These are phyloP conservation scores for Crotalus viridis DNA, from an alignment of 2,113 vertebrate species.

Conservation along the genomic window DNA sequence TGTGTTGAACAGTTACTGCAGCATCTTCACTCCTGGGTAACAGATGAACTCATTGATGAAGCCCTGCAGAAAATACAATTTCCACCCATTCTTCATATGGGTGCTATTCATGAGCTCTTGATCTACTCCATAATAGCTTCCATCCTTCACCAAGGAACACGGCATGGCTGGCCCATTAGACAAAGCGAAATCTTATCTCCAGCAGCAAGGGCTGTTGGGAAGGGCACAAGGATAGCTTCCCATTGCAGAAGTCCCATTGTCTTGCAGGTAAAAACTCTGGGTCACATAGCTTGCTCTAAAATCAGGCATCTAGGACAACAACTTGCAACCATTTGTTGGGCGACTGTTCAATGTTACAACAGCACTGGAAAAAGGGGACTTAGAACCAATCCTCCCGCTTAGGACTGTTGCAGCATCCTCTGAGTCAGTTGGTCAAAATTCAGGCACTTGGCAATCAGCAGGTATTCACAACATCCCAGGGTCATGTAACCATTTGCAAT, in stretches of 20 bases:
- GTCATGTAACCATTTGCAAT: neutral
- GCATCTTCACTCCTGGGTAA: rapidly evolving
- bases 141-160: neutral
- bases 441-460: no score
- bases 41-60: rapidly evolving
- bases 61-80: rapidly evolving
- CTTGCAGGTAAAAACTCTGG: neutral
- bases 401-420: neutral
- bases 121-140: neutral
- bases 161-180: neutral
- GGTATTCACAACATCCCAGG: neutral
- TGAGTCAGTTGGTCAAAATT: no score
- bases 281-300: neutral
- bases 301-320: neutral
- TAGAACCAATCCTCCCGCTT: neutral
- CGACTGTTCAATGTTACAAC: neutral
- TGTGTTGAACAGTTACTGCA: rapidly evolving
- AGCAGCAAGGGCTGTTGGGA: neutral
- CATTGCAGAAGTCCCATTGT: neutral
- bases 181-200: neutral
- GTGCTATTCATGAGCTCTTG: neutral
- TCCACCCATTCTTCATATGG: rapidly evolving
- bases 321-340: neutral
- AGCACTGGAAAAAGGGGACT: neutral
- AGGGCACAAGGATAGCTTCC: neutral